phyloP scores from a whole-genome alignment of 1,140 invertebrate genomes.

The Whitmania pigra region DNA sequence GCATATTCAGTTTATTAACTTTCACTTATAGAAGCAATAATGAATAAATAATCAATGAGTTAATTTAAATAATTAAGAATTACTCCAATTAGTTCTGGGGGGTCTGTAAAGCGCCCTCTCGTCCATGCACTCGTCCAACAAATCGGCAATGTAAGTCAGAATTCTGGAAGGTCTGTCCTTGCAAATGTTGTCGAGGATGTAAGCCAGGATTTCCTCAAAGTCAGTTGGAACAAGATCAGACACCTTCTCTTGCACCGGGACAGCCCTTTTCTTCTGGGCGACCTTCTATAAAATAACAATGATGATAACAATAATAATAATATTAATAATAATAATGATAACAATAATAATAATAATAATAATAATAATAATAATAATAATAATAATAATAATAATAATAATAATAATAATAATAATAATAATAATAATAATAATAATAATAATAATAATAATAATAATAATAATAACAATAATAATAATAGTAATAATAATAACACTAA shows the following conservation, averaged over 20 bases:
- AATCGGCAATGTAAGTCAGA: not conserved
- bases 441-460: too few species aligned
- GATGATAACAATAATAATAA: too few species aligned
- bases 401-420: too few species aligned
- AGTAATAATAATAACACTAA: too few species aligned
- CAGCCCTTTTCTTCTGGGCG: not conserved
- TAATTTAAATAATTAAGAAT: not conserved
- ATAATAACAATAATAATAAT: too few species aligned
- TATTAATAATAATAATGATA: too few species aligned
- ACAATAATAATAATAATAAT: too few species aligned
- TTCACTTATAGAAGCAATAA: not conserved
- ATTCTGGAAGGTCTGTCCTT: slow-evolving; percentile 1
- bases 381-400: too few species aligned
- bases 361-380: too few species aligned
- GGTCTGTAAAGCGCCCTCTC: not conserved
- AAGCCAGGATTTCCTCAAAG: not conserved
- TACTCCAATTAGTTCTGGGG: not conserved
- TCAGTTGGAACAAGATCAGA: not conserved
- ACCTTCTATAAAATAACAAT: too few species aligned
- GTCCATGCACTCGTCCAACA: slow-evolving; percentile 9
- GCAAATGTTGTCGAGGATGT: not conserved
- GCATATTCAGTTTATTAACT: not conserved
- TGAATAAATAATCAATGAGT: not conserved
- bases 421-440: too few species aligned
- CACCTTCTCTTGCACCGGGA: not conserved